Evolutionary conservation across 2,797 vertebrate genomes (phyloP), one percentile per base, ranked within the genome.

Genomic region (Petrocephalus sullivani): DNA sequence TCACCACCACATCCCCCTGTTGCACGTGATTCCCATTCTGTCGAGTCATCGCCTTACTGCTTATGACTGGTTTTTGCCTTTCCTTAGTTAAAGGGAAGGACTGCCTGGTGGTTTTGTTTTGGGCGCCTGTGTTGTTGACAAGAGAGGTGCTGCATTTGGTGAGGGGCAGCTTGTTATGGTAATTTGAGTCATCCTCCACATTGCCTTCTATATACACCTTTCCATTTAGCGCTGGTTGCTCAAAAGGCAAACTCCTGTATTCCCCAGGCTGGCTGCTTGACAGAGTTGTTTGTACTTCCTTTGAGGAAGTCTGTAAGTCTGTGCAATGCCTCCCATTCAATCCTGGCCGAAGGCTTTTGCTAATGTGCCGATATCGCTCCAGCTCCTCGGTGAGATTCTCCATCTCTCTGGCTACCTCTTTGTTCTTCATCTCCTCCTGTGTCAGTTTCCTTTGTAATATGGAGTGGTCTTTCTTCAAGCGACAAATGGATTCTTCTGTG

Each of bases 221-320:
- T 71, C 97, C 97, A 0, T 98, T 98, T 71, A 97, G 93, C 90
- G 97, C 95, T 0, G 96, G 95, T 14, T 92, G 88, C 57, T 98
- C 98, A 85, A 96, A 96, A 49, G 95, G 93, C 78, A 96, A 93
- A 7, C 95, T 96, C 92, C 95, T 97, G 88, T 96, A 96, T 91
- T 96, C 96, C 0, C 96, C 95, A 3, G 97, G 94, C 91, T 96
- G 94, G 16, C 92, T 95, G 88, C 98, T 97, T 51, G 89, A 88
- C 41, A 95, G 93, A 89, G 99, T 98, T 2, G 98, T 99, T 91
- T 99, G 98, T 87, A 99, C 97, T 93, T 99, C 98, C 92, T 98
- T 99, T 89, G 97, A 97, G 92, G 96, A 96, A 82, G 96, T 93
- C 12, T 98, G 97, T n/a, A 97, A 95, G 91, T 99, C 98, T 56